phyloP scores from a whole-genome alignment of 2,888 invertebrate species.

The Limenitis arthemis region DNA sequence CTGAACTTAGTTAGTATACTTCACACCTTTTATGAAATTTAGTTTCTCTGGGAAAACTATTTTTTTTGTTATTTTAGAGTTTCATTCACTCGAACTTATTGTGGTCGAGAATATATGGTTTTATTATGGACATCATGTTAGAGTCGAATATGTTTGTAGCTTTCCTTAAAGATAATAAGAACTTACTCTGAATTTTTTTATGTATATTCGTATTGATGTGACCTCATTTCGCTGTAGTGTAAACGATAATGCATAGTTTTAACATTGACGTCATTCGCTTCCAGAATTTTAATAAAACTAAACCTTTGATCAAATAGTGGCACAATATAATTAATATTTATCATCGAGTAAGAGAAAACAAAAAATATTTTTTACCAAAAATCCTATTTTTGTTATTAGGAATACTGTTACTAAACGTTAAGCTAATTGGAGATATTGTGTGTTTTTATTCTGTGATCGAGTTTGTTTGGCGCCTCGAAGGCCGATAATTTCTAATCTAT shows the following conservation, averaged over 20 bases:
- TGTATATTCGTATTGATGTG: background rate
- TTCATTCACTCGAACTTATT: too few relatives aligned
- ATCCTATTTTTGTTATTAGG: constrained; percentile 63
- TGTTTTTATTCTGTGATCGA: constrained; percentile 60
- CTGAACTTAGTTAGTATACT: too few relatives aligned
- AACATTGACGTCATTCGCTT: constrained; percentile 9
- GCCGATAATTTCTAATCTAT: constrained; percentile 29
- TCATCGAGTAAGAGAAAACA: constrained; percentile 48
- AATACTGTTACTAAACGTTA: constrained; percentile 47
- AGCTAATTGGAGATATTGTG: constrained; percentile 49
- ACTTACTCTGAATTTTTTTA: background rate
- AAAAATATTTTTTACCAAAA: constrained; percentile 56
- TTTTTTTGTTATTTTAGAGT: too few relatives aligned
- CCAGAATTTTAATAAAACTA: constrained; percentile 8
- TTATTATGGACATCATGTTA: too few relatives aligned
- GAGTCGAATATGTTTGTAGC: too few relatives aligned
- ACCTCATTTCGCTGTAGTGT: constrained; percentile 7
- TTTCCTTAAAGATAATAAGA: background rate
- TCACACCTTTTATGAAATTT: too few relatives aligned
- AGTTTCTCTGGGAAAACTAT: too few relatives aligned
- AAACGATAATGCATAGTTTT: constrained; percentile 1
- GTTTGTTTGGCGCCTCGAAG: constrained; percentile 50
- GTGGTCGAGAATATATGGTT: too few relatives aligned
- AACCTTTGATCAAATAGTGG: constrained; percentile 32
- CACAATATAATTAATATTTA: constrained; percentile 43